These are phyloP conservation scores for Scophthalmus maximus DNA, from an alignment of 2,113 vertebrate genomes.

Conservation along the genomic window DNA sequence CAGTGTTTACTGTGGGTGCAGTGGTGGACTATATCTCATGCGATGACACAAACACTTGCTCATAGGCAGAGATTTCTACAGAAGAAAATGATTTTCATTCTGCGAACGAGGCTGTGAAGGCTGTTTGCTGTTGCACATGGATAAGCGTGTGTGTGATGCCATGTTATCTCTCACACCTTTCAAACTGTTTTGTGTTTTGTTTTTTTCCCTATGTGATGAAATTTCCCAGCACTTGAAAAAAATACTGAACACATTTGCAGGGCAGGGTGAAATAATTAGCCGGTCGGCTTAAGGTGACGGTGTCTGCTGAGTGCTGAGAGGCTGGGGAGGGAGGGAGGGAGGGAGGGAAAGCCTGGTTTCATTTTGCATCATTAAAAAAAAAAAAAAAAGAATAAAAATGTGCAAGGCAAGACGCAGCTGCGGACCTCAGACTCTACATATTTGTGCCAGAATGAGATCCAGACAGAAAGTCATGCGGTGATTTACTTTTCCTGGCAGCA, in stretches of 20 bases:
- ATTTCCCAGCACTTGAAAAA: constrained; percentile 17
- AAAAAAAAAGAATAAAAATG: constrained; percentile 31
- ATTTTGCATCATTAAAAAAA: constrained; percentile 45
- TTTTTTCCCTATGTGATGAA: neutral
- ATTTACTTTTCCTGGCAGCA: constrained; percentile 80
- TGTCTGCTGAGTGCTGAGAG: constrained; percentile 35
- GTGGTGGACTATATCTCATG: too few relatives aligned
- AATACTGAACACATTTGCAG: constrained; percentile 12
- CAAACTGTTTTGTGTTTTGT: neutral
- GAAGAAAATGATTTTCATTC: neutral
- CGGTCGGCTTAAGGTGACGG: constrained; percentile 10
- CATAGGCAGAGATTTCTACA: too few relatives aligned
- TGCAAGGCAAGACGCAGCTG: constrained; percentile 64
- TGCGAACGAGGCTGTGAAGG: neutral
- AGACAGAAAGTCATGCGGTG: constrained; percentile 70
- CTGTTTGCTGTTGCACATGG: neutral
- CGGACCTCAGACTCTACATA: constrained; percentile 61
- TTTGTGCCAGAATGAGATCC: constrained; percentile 70
- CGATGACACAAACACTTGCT: too few relatives aligned
- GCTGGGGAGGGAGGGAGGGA: neutral
- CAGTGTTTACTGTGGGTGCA: too few relatives aligned
- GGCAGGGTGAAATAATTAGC: constrained; percentile 33
- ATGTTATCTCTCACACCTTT: constrained; percentile 1
- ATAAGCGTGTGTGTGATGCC: neutral
- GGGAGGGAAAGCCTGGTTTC: constrained; percentile 34